A percentile compares a stretch with the other conserved stretches of the same genome.
Conservation (phyloP, 2,113 vertebrate species). For the Dipodomys ordii region DNA sequence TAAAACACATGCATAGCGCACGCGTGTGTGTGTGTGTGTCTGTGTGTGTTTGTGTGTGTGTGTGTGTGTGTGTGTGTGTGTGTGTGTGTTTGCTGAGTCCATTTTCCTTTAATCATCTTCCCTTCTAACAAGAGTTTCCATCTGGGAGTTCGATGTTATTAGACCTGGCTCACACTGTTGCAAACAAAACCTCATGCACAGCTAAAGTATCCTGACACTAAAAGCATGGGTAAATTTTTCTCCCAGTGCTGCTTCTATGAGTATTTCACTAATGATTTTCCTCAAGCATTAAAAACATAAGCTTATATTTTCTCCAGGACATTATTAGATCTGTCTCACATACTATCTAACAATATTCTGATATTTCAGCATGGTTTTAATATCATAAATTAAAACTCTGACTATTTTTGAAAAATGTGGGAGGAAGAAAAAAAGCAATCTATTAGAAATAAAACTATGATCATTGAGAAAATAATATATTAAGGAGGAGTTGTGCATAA, state of each 20-base stretch:
- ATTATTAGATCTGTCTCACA: not conserved
- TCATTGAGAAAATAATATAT: too few species aligned
- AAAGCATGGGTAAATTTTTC: not conserved
- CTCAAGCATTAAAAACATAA: not conserved
- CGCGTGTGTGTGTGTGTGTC: not conserved
- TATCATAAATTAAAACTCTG: not conserved
- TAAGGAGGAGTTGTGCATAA: not conserved
- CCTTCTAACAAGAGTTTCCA: not conserved
- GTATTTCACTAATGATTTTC: not conserved
- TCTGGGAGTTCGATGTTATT: conserved; percentile 41
- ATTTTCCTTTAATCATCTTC: not conserved
- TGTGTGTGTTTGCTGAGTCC: too few species aligned
- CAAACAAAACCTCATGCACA: conserved; percentile 14
- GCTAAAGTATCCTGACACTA: conserved; percentile 18
- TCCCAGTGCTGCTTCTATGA: not conserved
- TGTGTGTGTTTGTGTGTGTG: too few species aligned
- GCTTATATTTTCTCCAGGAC: not conserved
- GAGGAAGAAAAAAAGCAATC: not conserved
- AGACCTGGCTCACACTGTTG: conserved; percentile 20
- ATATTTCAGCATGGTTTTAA: not conserved
- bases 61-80: too few species aligned
- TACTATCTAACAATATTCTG: not conserved
- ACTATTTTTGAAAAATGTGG: not conserved
- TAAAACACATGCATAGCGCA: not conserved
- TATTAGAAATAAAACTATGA: too few species aligned